These are phyloP conservation scores for Conger conger DNA, from an alignment of 2,113 vertebrate genomes.

Conservation along the genomic window DNA sequence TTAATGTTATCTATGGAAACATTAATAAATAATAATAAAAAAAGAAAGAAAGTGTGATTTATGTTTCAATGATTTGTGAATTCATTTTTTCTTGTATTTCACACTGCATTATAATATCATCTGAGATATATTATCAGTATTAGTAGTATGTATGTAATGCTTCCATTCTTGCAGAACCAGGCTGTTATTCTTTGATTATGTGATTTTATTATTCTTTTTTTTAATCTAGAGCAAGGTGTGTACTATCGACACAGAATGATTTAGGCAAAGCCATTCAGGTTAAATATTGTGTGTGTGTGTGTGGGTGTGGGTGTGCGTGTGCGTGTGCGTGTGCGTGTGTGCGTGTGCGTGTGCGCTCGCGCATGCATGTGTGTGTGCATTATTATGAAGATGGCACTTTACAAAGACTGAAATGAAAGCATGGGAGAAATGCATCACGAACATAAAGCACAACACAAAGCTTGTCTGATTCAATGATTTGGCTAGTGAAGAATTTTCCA, in stretches of 20 bases:
- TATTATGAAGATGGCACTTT: neutral
- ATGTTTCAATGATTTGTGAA: constrained; percentile 32
- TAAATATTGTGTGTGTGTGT: neutral
- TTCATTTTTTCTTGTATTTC: neutral
- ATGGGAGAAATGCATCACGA: neutral
- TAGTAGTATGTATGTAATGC: neutral
- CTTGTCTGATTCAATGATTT: too few species aligned
- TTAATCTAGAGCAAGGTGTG: neutral
- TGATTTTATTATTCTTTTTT: neutral
- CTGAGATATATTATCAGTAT: neutral
- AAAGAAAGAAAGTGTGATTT: constrained; percentile 35
- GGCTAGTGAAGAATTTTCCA: too few species aligned
- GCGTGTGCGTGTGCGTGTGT: neutral
- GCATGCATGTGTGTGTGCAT: neutral
- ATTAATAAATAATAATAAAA: constrained; percentile 72
- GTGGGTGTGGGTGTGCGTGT: constrained; percentile 21
- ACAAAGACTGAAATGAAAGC: neutral
- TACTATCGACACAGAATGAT: neutral
- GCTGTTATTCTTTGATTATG: neutral
- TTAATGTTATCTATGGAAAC: constrained; percentile 76
- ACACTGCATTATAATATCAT: neutral
- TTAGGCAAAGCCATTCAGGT: neutral
- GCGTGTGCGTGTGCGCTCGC: neutral
- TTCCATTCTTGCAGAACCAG: neutral
- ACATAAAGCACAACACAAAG: too few species aligned